Percentiles rank a stretch among this genome's conserved stretches.
Conservation (phyloP, 30 jellyfish, hydroid and myxozoan species). For the Aurelia coerulea region DNA sequence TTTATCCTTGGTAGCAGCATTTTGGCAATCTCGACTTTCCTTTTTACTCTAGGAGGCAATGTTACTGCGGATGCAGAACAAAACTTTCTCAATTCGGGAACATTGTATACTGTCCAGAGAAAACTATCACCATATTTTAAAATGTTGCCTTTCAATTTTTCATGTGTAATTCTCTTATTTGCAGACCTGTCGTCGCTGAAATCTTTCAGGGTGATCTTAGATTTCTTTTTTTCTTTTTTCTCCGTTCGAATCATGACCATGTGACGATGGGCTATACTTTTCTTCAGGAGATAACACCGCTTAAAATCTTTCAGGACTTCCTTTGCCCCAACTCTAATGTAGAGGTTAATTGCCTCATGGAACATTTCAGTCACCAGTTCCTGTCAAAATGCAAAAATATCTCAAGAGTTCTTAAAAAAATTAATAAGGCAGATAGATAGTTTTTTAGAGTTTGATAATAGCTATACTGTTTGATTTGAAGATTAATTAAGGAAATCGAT, state of each 20-base stretch:
- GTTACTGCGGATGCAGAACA: background rate
- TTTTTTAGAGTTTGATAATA: too few relatives aligned
- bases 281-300: background rate
- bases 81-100: background rate
- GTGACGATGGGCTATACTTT: too few relatives aligned
- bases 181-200: background rate
- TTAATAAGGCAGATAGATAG: too few relatives aligned
- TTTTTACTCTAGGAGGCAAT: too few relatives aligned
- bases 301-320: slow-evolving; percentile 15
- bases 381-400: background rate
- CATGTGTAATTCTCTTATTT: background rate
- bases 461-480: too few relatives aligned
- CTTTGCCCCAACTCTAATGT: slow-evolving; percentile 6
- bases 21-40: too few relatives aligned
- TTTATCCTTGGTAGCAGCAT: too few relatives aligned
- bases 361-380: slow-evolving; percentile 7
- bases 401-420: too few relatives aligned
- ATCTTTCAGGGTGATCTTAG: too few relatives aligned
- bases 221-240: too few relatives aligned
- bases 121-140: background rate
- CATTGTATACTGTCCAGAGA: slow-evolving; percentile 21
- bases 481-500: too few relatives aligned
- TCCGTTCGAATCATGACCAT: too few relatives aligned
- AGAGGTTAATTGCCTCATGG: background rate
- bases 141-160: slow-evolving; percentile 8